These are phyloP conservation scores for Lerista edwardsae DNA, from an alignment of 2,797 vertebrate species.

Conservation along the genomic window DNA sequence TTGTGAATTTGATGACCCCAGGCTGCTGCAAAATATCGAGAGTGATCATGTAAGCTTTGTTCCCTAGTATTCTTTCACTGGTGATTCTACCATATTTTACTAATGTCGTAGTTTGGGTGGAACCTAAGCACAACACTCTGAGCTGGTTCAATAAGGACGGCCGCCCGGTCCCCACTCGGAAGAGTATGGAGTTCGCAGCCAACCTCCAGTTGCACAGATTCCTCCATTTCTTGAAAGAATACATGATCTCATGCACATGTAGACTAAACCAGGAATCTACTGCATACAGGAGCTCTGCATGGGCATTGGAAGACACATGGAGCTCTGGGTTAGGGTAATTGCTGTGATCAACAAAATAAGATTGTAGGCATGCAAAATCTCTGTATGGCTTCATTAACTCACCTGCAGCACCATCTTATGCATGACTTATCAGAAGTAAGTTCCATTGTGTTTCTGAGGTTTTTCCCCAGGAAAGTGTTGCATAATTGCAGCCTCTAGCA, in stretches of 20 bases:
- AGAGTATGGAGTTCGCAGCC: no score
- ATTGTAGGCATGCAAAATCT: neutral
- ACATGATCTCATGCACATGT: no score
- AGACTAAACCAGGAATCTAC: neutral
- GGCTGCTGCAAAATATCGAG: constrained; percentile 95
- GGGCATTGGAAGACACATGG: neutral
- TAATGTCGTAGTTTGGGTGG: neutral
- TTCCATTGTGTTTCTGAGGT: no score
- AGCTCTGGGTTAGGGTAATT: neutral
- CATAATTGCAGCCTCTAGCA: no score
- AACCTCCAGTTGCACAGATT: neutral
- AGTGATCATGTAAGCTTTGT: constrained; percentile 90
- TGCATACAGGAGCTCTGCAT: neutral
- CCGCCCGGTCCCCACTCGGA: neutral
- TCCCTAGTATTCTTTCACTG: neutral
- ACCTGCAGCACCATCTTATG: no score
- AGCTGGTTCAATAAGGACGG: neutral
- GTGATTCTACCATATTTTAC: neutral
- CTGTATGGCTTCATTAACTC: neutral
- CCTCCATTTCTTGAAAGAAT: neutral
- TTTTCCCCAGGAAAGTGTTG: no score
- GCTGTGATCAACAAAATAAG: neutral
- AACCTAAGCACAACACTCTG: neutral
- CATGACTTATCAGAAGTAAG: no score
- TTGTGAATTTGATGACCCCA: constrained; percentile 94